A percentile compares a stretch with the other conserved stretches of the same genome.
These are phyloP conservation scores for Ursus arctos DNA, from an alignment of 2,113 vertebrate genomes.

Conservation along the genomic window DNA sequence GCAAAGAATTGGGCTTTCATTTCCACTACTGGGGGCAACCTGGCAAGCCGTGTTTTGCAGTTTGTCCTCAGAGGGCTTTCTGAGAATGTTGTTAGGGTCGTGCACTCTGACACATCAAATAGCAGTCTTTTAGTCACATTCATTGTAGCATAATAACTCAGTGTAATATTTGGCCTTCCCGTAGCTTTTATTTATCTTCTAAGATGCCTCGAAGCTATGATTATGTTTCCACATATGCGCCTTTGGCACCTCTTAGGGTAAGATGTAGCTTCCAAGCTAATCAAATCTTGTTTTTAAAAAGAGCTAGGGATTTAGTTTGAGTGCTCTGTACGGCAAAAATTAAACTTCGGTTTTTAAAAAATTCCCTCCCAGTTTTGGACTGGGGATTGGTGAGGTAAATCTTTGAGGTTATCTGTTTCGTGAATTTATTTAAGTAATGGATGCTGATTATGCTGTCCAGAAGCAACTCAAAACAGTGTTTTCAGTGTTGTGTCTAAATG, in stretches of 20 bases:
- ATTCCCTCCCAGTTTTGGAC: neutral
- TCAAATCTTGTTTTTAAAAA: neutral
- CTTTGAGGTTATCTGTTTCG: neutral
- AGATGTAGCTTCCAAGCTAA: neutral
- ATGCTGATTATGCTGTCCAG: neutral
- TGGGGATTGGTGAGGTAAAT: neutral
- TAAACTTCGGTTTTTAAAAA: neutral
- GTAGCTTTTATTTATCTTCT: constrained; percentile 41
- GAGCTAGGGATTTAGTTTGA: neutral
- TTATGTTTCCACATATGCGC: neutral
- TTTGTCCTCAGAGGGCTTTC: neutral
- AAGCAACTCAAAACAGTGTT: neutral
- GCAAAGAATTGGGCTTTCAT: neutral
- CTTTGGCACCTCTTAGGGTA: neutral
- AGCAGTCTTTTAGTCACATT: neutral
- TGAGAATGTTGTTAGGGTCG: fast-evolving
- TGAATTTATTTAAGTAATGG: neutral
- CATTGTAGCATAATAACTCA: neutral
- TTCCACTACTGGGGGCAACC: neutral
- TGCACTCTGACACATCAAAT: neutral
- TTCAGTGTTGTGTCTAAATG: neutral
- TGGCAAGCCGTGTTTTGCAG: fast-evolving
- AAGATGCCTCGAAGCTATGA: neutral
- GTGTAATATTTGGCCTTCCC: neutral
- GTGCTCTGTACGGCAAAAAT: neutral